A percentile compares a stretch with the other conserved stretches of the same genome.
Evolutionary conservation across 1,140 invertebrate species (phyloP).

Genomic region (Hirudo medicinalis): DNA sequence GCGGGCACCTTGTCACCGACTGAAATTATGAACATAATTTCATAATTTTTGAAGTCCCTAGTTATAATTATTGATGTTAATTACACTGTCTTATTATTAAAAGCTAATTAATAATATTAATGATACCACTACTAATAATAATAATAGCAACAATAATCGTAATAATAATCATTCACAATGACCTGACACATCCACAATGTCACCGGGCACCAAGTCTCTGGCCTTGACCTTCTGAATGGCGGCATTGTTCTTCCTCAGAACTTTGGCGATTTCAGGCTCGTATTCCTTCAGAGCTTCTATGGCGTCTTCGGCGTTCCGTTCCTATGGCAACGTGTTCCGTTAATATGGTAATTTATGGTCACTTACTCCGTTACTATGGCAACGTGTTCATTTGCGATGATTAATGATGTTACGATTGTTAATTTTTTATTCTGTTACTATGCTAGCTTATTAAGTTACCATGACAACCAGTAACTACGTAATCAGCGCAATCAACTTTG

Average conservation of each 20-base stretch:
- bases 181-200: slow-evolving; percentile 85
- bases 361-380: no score
- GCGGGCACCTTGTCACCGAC: slow-evolving; percentile 99
- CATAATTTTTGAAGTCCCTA: not conserved
- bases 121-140: not conserved
- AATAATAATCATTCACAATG: not conserved
- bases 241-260: slow-evolving; percentile 77
- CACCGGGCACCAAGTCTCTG: slow-evolving; percentile 94
- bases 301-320: slow-evolving; percentile 98
- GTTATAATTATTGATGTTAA: not conserved
- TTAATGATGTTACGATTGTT: no score
- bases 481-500: no score
- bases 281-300: slow-evolving; percentile 99
- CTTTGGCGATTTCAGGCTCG: slow-evolving; percentile 99
- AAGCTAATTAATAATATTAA: not conserved
- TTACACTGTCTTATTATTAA: not conserved
- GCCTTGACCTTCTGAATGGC: slow-evolving; percentile 95
- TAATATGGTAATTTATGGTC: no score
- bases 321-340: slow-evolving; percentile 46
- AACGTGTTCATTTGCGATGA: no score
- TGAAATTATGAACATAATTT: slow-evolving; percentile 38
- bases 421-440: no score
- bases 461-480: no score
- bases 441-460: no score
- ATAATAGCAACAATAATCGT: not conserved